Base-by-base conservation (phyloP, 2,113 vertebrate genomes). In the Coptodon bakossiorum region DNA sequence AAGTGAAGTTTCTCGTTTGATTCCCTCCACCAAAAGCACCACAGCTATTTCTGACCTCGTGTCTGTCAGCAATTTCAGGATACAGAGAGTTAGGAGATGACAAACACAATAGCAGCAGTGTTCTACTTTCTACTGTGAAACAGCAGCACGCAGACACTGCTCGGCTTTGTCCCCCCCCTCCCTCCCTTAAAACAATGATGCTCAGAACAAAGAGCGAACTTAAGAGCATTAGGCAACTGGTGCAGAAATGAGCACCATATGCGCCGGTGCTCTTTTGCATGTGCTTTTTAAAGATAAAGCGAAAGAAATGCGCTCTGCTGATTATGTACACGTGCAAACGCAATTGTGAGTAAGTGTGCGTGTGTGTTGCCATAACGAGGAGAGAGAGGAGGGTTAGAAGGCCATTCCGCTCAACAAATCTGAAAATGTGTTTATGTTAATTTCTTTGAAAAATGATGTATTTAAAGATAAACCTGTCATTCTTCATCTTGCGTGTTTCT, bases 101-200 rank as follows among this genome's bases (percentile, higher is more conserved):
- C 84, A 81, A 89, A 89, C 57, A 95, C 94, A 96, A 95, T 92
- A 83, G 91, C 36, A 2, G 40, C 89, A 87, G 81, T 95, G 94
- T 95, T 95, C 93, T 73, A 83, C 86, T 91, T 90, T 89, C 34
- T 79, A 82, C 80, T 66, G 34, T 83, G 87, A 85, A 90, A 87
- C 57, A 87, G 87, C 88, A 90, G 82, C 61, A 34, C 19, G 27
- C 45, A 83, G 79, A 93, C 88, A 92, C 88, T 82, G 86, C 52
- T 88, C 86, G 2, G 82, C 93, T 92, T 94, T 95, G 93, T 95
- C 78, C 66, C 29, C 34, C 84, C 27, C 81, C 71, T 71, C 36
- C n/a, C 80, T 22, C 16, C 71, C 52, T 34, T 91, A 90, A 93
- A 95, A 94, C 95, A 95, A 94, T 94, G 93, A 94, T 90, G 86